These are phyloP conservation scores for Aleiodes alternator DNA, from an alignment of 2,888 invertebrate genomes.

Conservation along the genomic window DNA sequence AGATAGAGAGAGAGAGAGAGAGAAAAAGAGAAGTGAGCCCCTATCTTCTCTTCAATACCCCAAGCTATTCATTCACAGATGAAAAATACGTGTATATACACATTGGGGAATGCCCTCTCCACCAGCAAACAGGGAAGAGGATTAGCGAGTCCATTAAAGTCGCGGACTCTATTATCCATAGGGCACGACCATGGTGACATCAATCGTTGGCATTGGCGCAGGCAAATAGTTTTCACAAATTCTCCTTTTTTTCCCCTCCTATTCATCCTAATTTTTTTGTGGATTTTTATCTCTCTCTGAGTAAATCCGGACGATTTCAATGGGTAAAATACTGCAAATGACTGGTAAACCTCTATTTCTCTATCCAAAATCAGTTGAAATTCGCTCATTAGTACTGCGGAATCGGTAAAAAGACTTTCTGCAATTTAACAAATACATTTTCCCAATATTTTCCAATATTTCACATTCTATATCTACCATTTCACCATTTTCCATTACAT, in stretches of 20 bases:
- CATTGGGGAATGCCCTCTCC: constrained; percentile 57
- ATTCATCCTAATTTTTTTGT: background rate
- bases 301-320: background rate
- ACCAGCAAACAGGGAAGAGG: constrained; percentile 74
- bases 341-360: constrained; percentile 2
- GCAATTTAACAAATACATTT: too few species aligned
- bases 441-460: background rate
- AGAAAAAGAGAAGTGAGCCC: background rate
- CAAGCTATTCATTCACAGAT: constrained; percentile 1
- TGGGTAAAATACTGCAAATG: constrained; percentile 20
- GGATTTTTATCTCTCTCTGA: background rate
- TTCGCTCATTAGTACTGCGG: background rate
- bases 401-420: too few species aligned
- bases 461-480: background rate
- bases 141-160: constrained; percentile 76
- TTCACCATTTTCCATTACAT: constrained; percentile 1
- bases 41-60: background rate
- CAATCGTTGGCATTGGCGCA: constrained; percentile 72
- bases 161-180: constrained; percentile 75
- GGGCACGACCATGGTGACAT: constrained; percentile 73
- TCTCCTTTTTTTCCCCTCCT: constrained; percentile 10
- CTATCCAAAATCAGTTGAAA: background rate
- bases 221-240: constrained; percentile 46
- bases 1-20: too few species aligned
- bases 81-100: constrained; percentile 38